These are phyloP conservation scores for Tympanuchus pallidicinctus DNA, from an alignment of 2,113 vertebrate species.

Conservation along the genomic window DNA sequence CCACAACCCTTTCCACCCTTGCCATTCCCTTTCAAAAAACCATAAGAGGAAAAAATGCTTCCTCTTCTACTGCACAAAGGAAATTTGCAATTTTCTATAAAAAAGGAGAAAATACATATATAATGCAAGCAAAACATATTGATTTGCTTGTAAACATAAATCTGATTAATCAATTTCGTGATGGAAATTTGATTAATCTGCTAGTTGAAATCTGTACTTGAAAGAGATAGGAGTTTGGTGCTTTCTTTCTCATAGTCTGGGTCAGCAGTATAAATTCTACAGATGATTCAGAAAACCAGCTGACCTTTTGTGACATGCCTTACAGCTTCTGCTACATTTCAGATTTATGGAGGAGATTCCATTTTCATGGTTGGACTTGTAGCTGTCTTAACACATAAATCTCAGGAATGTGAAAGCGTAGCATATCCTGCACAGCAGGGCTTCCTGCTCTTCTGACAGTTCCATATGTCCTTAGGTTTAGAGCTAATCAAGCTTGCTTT, in stretches of 20 bases:
- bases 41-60: neutral
- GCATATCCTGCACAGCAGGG: neutral
- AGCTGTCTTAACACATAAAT: conserved; percentile 13
- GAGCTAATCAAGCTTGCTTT: conserved; percentile 15
- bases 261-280: neutral
- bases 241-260: neutral
- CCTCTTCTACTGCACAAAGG: neutral
- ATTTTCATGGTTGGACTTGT: neutral
- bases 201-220: neutral
- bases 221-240: neutral
- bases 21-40: neutral
- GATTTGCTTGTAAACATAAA: neutral
- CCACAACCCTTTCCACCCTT: neutral
- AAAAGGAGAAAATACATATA: neutral
- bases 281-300: neutral
- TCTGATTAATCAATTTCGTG: neutral
- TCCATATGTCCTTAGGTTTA: conserved; percentile 41
- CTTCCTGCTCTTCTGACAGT: conserved; percentile 22
- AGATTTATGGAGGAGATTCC: conserved; percentile 5
- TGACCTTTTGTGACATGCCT: neutral
- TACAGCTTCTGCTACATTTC: neutral
- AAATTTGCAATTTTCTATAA: neutral
- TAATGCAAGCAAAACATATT: neutral
- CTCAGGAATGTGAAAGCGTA: conserved; percentile 21
- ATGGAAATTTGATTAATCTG: neutral